Evolutionary conservation across 2,888 invertebrate species (phyloP).

Genomic region (Synanthedon tipuliformis): DNA sequence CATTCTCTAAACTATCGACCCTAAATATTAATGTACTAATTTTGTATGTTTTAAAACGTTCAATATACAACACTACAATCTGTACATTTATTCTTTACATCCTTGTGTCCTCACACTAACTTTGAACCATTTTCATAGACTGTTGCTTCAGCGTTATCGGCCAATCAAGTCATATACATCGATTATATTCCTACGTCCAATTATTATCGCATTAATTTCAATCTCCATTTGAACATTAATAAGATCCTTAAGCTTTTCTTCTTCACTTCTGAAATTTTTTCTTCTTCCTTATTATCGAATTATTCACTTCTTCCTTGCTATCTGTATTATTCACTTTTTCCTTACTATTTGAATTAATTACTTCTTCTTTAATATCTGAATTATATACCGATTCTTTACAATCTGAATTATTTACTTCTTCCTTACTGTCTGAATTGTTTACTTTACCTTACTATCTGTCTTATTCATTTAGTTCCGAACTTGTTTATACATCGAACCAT

Average conservation of each 20-base stretch:
- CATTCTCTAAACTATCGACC: constrained; percentile 45
- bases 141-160: neutral
- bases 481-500: constrained; percentile 30
- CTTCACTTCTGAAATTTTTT: no score
- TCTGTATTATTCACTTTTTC: no score
- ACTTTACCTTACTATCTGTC: neutral
- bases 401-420: constrained; percentile 1
- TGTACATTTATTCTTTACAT: neutral
- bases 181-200: no score
- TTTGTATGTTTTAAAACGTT: constrained; percentile 45
- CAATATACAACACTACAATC: constrained; percentile 42
- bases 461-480: neutral
- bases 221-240: no score
- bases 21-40: constrained; percentile 45
- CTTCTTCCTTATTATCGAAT: no score
- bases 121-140: neutral
- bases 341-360: no score
- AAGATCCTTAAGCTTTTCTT: no score
- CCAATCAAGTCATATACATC: no score
- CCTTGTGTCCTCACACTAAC: neutral
- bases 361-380: neutral
- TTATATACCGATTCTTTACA: neutral
- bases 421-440: no score
- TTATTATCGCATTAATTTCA: no score
- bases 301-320: no score